These are phyloP conservation scores for Odontamblyopus lacepedii DNA, from an alignment of 2,797 vertebrate genomes.

Conservation along the genomic window DNA sequence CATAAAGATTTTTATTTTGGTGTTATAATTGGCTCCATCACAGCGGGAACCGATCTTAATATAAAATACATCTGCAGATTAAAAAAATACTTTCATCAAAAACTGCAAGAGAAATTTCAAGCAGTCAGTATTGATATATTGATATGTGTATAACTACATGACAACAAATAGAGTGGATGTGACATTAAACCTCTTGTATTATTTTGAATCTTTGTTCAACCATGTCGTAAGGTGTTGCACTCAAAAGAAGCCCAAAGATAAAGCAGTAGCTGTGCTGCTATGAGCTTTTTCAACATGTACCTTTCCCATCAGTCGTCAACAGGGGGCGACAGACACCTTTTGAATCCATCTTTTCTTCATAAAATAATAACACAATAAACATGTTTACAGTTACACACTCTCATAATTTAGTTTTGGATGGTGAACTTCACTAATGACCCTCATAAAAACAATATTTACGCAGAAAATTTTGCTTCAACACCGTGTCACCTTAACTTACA, in stretches of 20 bases:
- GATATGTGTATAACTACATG: too few relatives aligned
- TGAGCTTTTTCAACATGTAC: neutral
- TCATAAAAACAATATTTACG: neutral
- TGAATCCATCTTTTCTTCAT: too few relatives aligned
- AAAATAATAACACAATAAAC: too few relatives aligned
- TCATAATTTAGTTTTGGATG: neutral
- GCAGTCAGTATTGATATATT: too few relatives aligned
- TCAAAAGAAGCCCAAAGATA: neutral
- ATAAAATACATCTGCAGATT: too few relatives aligned
- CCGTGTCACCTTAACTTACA: constrained; percentile 50
- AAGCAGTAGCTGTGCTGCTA: neutral
- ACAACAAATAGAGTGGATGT: too few relatives aligned
- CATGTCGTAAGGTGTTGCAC: neutral
- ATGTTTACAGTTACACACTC: neutral
- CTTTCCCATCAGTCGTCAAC: neutral
- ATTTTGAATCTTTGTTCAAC: neutral
- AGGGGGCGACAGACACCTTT: neutral
- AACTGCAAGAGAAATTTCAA: too few relatives aligned
- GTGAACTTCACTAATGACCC: neutral
- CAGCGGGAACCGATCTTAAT: too few relatives aligned
- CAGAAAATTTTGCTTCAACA: constrained; percentile 27
- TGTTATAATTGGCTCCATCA: too few relatives aligned
- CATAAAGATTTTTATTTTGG: too few relatives aligned
- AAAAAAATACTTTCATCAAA: too few relatives aligned
- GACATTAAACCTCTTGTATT: too few relatives aligned